Conservation (phyloP, 2,113 vertebrate species). For the Eulemur rufifrons region DNA sequence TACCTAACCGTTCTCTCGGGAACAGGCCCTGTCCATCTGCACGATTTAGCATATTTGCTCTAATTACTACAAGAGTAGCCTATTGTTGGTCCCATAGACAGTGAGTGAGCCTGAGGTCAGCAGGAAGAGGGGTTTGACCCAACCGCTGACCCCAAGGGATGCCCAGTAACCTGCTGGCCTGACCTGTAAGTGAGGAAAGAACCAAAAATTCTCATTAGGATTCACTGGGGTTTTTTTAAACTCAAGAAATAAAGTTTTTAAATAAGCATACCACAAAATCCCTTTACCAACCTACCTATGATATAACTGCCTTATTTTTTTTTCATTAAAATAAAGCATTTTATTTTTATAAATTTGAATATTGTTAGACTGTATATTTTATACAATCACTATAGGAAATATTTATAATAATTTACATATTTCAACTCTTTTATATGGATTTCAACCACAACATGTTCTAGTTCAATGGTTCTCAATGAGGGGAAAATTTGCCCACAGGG, state of each 20-base stretch:
- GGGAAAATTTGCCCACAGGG: not conserved
- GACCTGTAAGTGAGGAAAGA: conserved; percentile 60
- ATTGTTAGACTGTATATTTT: not conserved
- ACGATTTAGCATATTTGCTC: conserved; percentile 49
- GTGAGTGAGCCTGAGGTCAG: conserved; percentile 70
- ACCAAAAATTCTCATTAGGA: conserved; percentile 75
- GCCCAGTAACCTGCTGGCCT: conserved; percentile 72
- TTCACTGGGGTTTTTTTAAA: conserved; percentile 70
- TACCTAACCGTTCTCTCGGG: not conserved
- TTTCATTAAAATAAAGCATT: not conserved
- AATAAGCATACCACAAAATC: not conserved
- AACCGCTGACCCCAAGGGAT: conserved; percentile 73
- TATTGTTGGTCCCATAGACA: conserved; percentile 74
- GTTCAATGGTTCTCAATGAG: not conserved
- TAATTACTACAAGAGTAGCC: conserved; percentile 70
- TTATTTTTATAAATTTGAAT: conserved; percentile 14
- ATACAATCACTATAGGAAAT: not conserved
- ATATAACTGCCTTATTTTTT: not conserved
- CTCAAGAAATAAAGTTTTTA: not conserved
- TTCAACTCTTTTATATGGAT: not conserved
- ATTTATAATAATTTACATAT: not conserved
- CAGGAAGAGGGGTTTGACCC: conserved; percentile 70
- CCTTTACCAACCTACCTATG: not conserved
- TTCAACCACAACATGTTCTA: not conserved
- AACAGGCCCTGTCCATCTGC: conserved; percentile 27